These are phyloP conservation scores for Pavo muticus DNA, from an alignment of 2,113 vertebrate genomes.

Conservation along the genomic window DNA sequence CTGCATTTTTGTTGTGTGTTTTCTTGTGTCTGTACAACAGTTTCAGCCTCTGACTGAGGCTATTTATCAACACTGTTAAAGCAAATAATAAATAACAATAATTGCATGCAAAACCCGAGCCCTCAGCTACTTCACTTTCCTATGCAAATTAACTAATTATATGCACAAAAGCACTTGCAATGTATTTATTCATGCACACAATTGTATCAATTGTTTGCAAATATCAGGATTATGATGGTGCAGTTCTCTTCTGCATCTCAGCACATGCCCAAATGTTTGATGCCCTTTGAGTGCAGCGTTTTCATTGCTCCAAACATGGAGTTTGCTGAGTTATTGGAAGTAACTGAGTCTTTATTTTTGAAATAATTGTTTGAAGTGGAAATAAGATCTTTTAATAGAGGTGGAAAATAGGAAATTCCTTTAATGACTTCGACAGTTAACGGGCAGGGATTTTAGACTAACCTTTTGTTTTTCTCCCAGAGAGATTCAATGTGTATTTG, in stretches of 20 bases:
- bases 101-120: slow-evolving; percentile 34
- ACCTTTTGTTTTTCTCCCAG: slow-evolving; percentile 85
- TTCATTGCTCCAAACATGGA: not conserved
- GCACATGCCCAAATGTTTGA: not conserved
- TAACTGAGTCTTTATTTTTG: not conserved
- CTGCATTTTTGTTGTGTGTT: not conserved
- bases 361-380: not conserved
- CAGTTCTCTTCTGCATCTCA: not conserved
- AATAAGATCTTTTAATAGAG: not conserved
- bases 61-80: not conserved
- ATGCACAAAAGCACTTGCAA: not conserved
- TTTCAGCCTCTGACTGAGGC: not conserved
- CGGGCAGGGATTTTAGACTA: slow-evolving; percentile 79
- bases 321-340: not conserved
- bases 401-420: slow-evolving; percentile 69
- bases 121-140: not conserved
- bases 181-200: slow-evolving; percentile 2
- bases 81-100: not conserved
- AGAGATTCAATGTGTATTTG: slow-evolving; percentile 90
- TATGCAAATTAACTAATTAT: slow-evolving; percentile 2
- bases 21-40: not conserved
- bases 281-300: not conserved
- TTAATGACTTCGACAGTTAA: slow-evolving; percentile 61
- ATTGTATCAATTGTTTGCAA: not conserved
- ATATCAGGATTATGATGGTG: not conserved